Percentiles rank a stretch among this genome's conserved stretches.
phyloP scores from a whole-genome alignment of 92 coral and sea anemone species.

The Pocillopora grandis region DNA sequence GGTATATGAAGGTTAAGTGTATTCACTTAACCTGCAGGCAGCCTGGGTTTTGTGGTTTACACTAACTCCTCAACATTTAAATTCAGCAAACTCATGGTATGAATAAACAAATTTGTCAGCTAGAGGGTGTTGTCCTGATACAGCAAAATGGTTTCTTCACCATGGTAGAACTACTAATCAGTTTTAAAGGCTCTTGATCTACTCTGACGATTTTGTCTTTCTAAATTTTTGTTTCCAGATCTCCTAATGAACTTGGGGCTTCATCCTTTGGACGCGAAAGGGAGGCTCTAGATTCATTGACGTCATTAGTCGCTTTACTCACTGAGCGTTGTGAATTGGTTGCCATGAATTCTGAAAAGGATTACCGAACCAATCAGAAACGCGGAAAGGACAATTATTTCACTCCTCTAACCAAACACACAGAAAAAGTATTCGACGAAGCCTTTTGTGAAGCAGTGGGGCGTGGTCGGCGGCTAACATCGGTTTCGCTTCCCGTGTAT shows the following conservation, averaged over 20 bases:
- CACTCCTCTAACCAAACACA: constrained; percentile 53
- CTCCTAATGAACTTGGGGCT: constrained; percentile 70
- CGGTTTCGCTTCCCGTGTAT: constrained; percentile 75
- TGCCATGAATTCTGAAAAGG: constrained; percentile 65
- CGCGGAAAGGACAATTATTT: constrained; percentile 64
- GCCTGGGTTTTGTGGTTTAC: too few relatives aligned
- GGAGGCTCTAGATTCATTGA: constrained; percentile 68
- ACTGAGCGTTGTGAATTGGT: constrained; percentile 62
- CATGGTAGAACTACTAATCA: too few relatives aligned
- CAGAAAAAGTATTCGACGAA: constrained; percentile 56
- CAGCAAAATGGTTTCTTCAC: too few relatives aligned
- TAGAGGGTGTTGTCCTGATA: too few relatives aligned
- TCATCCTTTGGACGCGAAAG: constrained; percentile 80
- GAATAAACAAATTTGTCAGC: too few relatives aligned
- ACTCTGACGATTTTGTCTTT: not conserved
- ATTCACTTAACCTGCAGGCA: too few relatives aligned
- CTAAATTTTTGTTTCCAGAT: constrained; percentile 32
- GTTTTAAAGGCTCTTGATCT: not conserved
- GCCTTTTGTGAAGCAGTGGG: constrained; percentile 84
- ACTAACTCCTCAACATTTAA: too few relatives aligned
- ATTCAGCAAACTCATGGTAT: too few relatives aligned
- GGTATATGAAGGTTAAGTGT: too few relatives aligned
- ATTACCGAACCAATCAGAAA: constrained; percentile 65
- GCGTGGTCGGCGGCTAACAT: constrained; percentile 55
- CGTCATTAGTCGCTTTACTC: constrained; percentile 67